Percentiles rank a stretch among this genome's conserved stretches.
Evolutionary conservation across 2,113 vertebrate genomes (phyloP).

Genomic region (Podarcis muralis): DNA sequence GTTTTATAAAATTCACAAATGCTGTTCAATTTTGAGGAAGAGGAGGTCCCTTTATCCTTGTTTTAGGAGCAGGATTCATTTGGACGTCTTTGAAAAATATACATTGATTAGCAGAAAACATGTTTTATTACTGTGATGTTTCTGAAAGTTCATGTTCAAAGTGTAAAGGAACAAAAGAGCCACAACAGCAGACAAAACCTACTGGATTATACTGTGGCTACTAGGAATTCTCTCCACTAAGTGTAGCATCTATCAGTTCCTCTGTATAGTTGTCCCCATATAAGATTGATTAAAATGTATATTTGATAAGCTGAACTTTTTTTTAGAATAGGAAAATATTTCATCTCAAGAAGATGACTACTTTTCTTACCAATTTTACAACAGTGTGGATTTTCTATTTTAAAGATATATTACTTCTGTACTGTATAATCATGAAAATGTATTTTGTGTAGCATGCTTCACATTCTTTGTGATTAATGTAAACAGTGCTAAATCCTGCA

Average conservation of each 20-base stretch:
- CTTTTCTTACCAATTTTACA: constrained; percentile 38
- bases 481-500: neutral
- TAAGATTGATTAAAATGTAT: neutral
- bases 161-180: neutral
- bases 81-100: neutral
- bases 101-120: neutral
- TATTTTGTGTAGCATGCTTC: neutral
- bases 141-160: constrained; percentile 3
- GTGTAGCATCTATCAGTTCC: neutral
- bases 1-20: constrained; percentile 31
- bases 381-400: neutral
- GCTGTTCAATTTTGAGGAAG: neutral
- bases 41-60: neutral
- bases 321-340: neutral
- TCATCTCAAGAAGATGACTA: neutral
- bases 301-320: neutral
- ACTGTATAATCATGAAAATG: neutral
- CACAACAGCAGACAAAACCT: neutral
- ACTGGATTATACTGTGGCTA: neutral
- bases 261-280: neutral
- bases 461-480: constrained; percentile 7
- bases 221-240: constrained; percentile 1
- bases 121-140: neutral
- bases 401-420: neutral
- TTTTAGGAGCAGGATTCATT: neutral